Evolutionary conservation across 2,113 vertebrate genomes (phyloP).

Genomic region (Oenanthe oenanthe): DNA sequence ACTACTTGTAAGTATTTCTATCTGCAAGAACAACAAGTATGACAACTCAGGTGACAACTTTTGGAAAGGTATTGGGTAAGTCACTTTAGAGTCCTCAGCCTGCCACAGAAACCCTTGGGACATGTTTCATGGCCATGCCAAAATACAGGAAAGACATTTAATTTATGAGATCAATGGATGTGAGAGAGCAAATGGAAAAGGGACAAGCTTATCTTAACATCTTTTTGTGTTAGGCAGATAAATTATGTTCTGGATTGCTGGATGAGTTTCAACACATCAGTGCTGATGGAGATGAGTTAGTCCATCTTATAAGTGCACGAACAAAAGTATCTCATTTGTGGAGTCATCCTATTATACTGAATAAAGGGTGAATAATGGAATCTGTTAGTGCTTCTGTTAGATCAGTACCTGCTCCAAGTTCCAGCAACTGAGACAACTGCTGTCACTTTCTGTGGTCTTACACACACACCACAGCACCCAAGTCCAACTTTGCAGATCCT

Average conservation of each 20-base stretch:
- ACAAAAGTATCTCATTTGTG: not conserved
- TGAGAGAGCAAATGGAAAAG: not conserved
- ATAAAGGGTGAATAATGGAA: not conserved
- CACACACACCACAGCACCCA: not conserved
- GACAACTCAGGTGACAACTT: not conserved
- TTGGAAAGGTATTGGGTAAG: not conserved
- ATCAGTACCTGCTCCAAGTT: not conserved
- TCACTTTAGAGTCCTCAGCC: not conserved
- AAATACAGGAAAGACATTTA: not conserved
- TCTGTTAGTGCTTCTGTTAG: not conserved
- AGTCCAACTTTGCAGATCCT: not conserved
- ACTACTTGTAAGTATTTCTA: not conserved
- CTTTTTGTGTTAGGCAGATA: not conserved
- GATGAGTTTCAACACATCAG: not conserved
- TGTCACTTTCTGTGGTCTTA: not conserved
- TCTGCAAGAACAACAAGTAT: not conserved
- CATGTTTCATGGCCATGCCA: not conserved
- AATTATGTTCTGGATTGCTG: not conserved
- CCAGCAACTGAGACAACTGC: not conserved
- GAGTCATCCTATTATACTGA: not conserved
- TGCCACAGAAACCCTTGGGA: not conserved
- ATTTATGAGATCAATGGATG: not conserved
- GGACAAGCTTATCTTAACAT: not conserved
- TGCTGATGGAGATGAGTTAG: not conserved
- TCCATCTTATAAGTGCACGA: not conserved